These are phyloP conservation scores for Ellobium chinense DNA, from an alignment of 2,888 invertebrate species.

Conservation along the genomic window DNA sequence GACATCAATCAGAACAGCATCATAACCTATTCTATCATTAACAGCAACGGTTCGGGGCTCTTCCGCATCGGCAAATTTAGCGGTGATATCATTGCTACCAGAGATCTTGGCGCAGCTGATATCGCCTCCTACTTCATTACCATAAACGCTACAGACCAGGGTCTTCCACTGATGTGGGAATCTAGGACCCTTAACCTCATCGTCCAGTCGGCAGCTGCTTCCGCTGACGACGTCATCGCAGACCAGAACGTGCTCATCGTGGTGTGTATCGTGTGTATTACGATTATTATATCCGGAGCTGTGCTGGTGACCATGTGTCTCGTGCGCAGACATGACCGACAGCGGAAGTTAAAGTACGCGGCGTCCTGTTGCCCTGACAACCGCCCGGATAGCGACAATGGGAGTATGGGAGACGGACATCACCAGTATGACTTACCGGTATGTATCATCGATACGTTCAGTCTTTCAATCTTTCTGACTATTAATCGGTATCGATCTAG, in stretches of 20 bases:
- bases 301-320: constrained; percentile 49
- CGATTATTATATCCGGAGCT: constrained; percentile 48
- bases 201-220: background rate
- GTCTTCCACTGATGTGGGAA: constrained; percentile 13
- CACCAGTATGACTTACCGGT: constrained; percentile 24
- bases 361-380: background rate
- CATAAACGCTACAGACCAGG: constrained; percentile 47
- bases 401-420: background rate
- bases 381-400: background rate
- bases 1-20: constrained; percentile 80
- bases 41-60: constrained; percentile 37
- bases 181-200: constrained; percentile 18
- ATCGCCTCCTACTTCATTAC: constrained; percentile 37
- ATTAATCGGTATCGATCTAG: background rate
- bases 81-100: constrained; percentile 42
- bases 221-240: constrained; percentile 11
- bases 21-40: constrained; percentile 31
- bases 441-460: background rate
- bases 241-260: constrained; percentile 52
- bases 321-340: constrained; percentile 47
- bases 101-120: constrained; percentile 11
- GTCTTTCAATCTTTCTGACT: background rate
- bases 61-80: constrained; percentile 39
- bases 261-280: constrained; percentile 49
- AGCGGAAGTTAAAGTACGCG: constrained; percentile 38